Evolutionary conservation across 2,113 vertebrate genomes (phyloP).

Genomic region (Psilopogon haemacephalus): DNA sequence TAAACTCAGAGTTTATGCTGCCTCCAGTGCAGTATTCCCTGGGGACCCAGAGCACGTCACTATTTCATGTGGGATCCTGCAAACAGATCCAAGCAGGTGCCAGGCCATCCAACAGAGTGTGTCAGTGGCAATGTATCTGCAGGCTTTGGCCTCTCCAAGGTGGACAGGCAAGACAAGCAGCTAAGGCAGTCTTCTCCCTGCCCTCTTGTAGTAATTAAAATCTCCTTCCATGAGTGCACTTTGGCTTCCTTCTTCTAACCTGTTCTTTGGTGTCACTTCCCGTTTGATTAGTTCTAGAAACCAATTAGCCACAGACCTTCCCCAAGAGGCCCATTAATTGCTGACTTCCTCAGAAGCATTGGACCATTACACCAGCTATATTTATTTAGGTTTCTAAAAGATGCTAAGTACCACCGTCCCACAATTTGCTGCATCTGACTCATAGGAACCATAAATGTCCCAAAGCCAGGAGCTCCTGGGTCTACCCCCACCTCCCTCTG

Average conservation of each 20-base stretch:
- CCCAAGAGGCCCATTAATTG: background rate
- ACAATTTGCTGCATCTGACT: background rate
- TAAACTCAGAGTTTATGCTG: constrained; percentile 58
- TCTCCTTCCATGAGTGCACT: background rate
- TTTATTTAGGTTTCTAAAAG: background rate
- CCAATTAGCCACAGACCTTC: background rate
- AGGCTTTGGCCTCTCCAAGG: background rate
- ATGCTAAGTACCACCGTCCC: background rate
- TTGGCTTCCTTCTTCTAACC: background rate
- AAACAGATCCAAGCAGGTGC: background rate
- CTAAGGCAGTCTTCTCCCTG: background rate
- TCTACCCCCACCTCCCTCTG: background rate
- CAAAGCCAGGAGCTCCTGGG: rapidly evolving
- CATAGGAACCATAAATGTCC: background rate
- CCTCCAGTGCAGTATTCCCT: constrained; percentile 67
- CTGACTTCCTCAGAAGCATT: background rate
- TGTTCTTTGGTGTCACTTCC: background rate
- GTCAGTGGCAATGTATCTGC: background rate
- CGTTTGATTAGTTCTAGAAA: constrained; percentile 6
- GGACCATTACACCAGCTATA: background rate
- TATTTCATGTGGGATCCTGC: background rate
- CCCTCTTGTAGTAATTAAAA: background rate
- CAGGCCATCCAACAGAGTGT: background rate
- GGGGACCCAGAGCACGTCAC: constrained; percentile 43
- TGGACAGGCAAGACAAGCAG: background rate